Conservation (phyloP, 1,140 invertebrate species). For the Nilaparvata lugens region DNA sequence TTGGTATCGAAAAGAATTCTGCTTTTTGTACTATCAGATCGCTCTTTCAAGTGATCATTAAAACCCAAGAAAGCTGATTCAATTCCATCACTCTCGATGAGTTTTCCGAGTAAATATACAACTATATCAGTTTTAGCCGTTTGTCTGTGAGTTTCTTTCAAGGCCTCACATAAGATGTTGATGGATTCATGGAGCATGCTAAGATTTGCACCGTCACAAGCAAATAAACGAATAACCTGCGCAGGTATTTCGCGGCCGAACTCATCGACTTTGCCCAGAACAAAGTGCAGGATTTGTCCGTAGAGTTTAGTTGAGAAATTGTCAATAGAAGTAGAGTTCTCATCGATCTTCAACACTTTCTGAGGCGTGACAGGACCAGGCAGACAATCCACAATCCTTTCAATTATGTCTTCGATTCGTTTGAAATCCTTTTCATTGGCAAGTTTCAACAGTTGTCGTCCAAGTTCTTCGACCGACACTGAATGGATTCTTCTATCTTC, state of each 20-base stretch:
- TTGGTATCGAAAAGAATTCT: not conserved
- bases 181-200: conserved; percentile 42
- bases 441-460: no score
- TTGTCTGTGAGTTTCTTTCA: conserved; percentile 34
- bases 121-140: conserved; percentile 29
- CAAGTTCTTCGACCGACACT: no score
- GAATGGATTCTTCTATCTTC: no score
- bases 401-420: conserved; percentile 8
- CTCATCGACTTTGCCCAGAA: conserved; percentile 4
- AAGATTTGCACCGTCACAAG: conserved; percentile 40
- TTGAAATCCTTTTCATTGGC: not conserved
- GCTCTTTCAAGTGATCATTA: conserved; percentile 18
- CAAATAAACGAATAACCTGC: conserved; percentile 13
- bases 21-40: not conserved
- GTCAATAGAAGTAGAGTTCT: conserved; percentile 33
- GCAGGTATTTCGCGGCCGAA: not conserved
- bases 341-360: conserved; percentile 40
- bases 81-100: conserved; percentile 47
- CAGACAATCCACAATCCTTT: conserved; percentile 29
- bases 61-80: conserved; percentile 36
- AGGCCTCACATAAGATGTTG: conserved; percentile 34
- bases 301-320: conserved; percentile 22
- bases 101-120: conserved; percentile 36
- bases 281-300: conserved; percentile 6
- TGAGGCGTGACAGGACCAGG: conserved; percentile 53